Evolutionary conservation across 2,113 vertebrate species (phyloP).

Genomic region (Cacatua alba): DNA sequence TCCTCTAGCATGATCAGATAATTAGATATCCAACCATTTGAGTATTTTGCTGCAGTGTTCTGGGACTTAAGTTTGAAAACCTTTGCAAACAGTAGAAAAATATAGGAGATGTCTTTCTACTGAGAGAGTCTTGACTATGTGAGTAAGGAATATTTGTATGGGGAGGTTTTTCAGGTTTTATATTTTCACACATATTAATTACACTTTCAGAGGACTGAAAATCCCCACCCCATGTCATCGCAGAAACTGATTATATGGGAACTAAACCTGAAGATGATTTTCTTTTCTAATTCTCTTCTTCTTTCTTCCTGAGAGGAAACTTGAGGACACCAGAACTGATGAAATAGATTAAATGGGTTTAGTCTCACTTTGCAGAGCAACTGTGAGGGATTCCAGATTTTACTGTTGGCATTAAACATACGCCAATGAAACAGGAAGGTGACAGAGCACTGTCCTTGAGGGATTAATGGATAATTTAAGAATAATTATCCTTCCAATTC

Average conservation of each 20-base stretch:
- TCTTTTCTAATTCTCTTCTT: not conserved
- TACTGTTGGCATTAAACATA: slow-evolving; percentile 23
- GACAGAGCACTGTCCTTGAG: slow-evolving; percentile 16
- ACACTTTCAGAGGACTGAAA: not conserved
- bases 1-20: not conserved
- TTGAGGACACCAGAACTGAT: not conserved
- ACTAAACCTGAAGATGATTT: not conserved
- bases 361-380: slow-evolving; percentile 25
- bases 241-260: not conserved
- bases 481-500: slow-evolving; percentile 5
- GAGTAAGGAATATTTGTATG: not conserved
- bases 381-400: slow-evolving; percentile 21
- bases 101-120: not conserved
- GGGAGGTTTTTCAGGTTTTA: not conserved
- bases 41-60: not conserved
- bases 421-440: slow-evolving; percentile 21
- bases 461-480: slow-evolving; percentile 44
- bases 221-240: not conserved
- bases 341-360: slow-evolving; percentile 56
- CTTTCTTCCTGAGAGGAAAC: not conserved
- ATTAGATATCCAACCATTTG: not conserved
- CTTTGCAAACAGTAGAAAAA: not conserved
- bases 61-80: not conserved
- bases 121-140: fast-evolving
- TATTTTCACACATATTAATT: not conserved